phyloP scores from a whole-genome alignment of 2,797 vertebrate genomes.

The Coluber constrictor region DNA sequence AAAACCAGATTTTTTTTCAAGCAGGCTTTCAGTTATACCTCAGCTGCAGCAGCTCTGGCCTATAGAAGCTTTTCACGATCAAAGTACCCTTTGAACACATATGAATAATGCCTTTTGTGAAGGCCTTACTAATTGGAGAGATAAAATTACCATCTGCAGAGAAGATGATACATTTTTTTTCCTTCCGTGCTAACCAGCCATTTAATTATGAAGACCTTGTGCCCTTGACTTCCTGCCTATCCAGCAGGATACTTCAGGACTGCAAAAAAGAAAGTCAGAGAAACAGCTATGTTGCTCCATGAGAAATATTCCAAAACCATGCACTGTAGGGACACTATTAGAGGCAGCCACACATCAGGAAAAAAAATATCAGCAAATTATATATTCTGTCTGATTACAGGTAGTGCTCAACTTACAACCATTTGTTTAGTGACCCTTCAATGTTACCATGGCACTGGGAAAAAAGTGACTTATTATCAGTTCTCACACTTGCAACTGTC shows the following conservation, averaged over 20 bases:
- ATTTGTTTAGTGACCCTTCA: neutral
- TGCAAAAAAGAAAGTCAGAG: constrained; percentile 11
- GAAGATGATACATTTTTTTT: neutral
- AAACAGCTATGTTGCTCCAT: neutral
- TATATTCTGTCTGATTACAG: neutral
- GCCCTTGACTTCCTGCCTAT: constrained; percentile 43
- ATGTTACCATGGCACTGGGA: neutral
- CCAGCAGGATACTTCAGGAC: constrained; percentile 3
- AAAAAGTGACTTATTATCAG: neutral
- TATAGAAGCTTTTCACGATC: constrained; percentile 58
- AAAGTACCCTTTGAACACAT: constrained; percentile 52
- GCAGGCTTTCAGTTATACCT: constrained; percentile 35
- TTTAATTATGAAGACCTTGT: constrained; percentile 27
- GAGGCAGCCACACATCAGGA: neutral
- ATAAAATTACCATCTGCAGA: neutral
- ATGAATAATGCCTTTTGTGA: constrained; percentile 46
- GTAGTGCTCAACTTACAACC: neutral
- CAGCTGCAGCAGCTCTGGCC: constrained; percentile 41
- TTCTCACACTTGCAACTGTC: neutral
- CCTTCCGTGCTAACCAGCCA: constrained; percentile 33
- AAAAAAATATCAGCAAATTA: neutral
- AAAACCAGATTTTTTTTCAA: constrained; percentile 34
- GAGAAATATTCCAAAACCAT: neutral
- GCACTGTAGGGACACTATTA: neutral
- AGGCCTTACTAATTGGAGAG: constrained; percentile 46